Percentiles rank a stretch among this genome's conserved stretches.
Evolutionary conservation across 2,888 invertebrate species (phyloP).

Genomic region (Cacoxenus indagator): DNA sequence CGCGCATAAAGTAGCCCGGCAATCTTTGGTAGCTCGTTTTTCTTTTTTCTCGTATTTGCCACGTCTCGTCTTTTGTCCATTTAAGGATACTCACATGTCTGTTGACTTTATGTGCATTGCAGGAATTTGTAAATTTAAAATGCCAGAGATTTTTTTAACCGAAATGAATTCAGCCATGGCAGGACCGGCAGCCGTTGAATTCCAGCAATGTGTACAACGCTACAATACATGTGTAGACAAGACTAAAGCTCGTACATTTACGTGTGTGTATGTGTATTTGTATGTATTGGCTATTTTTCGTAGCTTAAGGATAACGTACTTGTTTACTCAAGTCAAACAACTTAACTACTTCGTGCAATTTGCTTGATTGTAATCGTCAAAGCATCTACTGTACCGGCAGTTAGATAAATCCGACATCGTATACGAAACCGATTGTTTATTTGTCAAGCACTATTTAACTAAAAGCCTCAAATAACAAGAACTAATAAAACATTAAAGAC

Average conservation of each 20-base stretch:
- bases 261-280: neutral
- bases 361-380: slow-evolving; percentile 46
- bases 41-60: neutral
- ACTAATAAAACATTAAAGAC: slow-evolving; percentile 47
- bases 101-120: slow-evolving; percentile 56
- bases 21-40: slow-evolving; percentile 11
- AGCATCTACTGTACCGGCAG: neutral
- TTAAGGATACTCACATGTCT: slow-evolving; percentile 42
- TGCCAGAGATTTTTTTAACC: slow-evolving; percentile 45
- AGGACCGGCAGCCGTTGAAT: neutral
- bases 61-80: neutral
- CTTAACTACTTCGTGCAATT: slow-evolving; percentile 52
- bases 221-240: neutral
- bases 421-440: slow-evolving; percentile 54
- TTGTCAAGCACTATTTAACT: slow-evolving; percentile 59
- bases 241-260: neutral
- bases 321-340: slow-evolving; percentile 60
- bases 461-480: slow-evolving; percentile 34
- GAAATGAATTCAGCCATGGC: too few species aligned
- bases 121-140: slow-evolving; percentile 65
- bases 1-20: slow-evolving; percentile 44
- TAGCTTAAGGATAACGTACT: slow-evolving; percentile 35
- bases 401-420: neutral
- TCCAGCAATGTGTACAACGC: neutral
- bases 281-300: neutral